Conservation (phyloP, 2,797 vertebrate species). For the Prunella strophiata region DNA sequence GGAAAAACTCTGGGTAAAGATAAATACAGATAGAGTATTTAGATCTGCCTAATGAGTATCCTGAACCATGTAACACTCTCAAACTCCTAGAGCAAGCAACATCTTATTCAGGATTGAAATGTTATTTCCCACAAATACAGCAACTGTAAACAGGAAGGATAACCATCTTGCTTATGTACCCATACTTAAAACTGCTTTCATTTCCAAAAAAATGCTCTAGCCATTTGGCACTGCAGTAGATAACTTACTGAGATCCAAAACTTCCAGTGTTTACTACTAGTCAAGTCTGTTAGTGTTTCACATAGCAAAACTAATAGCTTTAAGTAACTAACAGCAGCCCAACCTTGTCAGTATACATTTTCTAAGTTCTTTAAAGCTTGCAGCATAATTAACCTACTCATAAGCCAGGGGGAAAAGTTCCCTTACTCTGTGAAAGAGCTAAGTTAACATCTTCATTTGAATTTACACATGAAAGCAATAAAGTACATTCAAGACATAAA, state of each 20-base stretch:
- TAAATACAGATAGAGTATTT: not conserved
- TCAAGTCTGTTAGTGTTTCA: not conserved
- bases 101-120: not conserved
- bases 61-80: not conserved
- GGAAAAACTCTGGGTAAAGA: not conserved
- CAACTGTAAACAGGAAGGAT: not conserved
- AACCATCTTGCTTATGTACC: not conserved
- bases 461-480: not conserved
- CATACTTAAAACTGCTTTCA: not conserved
- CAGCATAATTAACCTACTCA: not conserved
- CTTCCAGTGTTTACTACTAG: not conserved
- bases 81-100: not conserved
- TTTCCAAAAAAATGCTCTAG: not conserved
- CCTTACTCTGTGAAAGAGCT: not conserved
- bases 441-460: not conserved
- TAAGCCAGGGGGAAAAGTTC: not conserved
- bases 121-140: not conserved
- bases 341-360: not conserved
- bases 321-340: not conserved
- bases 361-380: not conserved
- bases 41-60: not conserved
- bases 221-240: not conserved
- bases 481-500: not conserved
- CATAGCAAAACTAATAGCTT: not conserved
- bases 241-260: not conserved